Evolutionary conservation across 2,797 vertebrate species (phyloP), one percentile per base, ranked within the genome.

Genomic region (Tapirus indicus): DNA sequence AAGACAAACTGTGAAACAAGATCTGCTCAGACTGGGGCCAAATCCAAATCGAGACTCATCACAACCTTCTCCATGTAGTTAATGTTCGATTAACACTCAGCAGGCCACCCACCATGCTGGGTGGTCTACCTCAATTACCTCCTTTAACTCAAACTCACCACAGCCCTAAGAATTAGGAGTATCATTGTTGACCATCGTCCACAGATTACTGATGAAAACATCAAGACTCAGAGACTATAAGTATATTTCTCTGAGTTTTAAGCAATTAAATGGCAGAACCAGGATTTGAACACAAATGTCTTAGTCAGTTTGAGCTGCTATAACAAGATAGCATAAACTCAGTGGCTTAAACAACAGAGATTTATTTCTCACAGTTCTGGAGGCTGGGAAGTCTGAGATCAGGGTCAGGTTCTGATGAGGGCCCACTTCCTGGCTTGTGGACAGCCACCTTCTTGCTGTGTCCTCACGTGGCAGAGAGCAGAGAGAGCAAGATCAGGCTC

Each of bases 391-490:
- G 49, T 20, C 35, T 68, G 35, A 44, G 27, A 27, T 27, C 47
- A 27, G 35, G 47, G 58, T 75, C 16, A 2, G 23, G 71, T 41
- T 44, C 29, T 20, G 27, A 49, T 9, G 47, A 49, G 91, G 35
- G 20, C 29, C 60, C 0, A 0, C 74, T 25, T 71, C 64, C 38
- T 60, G 54, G 20, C 41, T 41, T 20, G 5, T 13, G 38, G 25
- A 20, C 9, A 71, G n/a, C 41, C 0, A 0, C 20, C n/a, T 32
- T 79, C 23, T 56, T 12, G 0, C 21, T 20, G 54, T 1, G 44
- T 23, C 32, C 8, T 54, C 14, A 12, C 23, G 7, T 8, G 16
- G 60, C n/a, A 77, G 69, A 88, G 23, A 20, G 3, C 21, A 47
- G 69, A 75, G 9, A 58, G 47, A 52, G 49, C 18, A 49, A 32